Conservation (phyloP, 1,140 invertebrate species). For the Drosophila sp. region DNA sequence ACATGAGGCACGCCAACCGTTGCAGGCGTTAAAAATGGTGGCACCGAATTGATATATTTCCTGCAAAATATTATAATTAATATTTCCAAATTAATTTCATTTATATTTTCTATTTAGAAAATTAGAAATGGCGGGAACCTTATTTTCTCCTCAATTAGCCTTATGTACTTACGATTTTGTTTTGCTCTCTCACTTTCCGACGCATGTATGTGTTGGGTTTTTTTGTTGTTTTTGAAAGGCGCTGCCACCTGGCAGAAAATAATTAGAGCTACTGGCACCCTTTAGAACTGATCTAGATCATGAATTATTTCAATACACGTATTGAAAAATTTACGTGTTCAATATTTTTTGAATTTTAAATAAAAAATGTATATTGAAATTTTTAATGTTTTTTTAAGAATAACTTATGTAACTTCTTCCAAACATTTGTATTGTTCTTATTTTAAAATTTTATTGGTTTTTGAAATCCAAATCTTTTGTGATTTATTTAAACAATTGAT, state of each 20-base stretch:
- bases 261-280: not conserved
- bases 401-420: too few relatives aligned
- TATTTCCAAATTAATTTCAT: not conserved
- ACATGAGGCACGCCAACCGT: constrained; percentile 24
- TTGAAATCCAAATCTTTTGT: too few relatives aligned
- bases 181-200: constrained; percentile 49
- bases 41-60: not conserved
- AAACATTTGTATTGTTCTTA: too few relatives aligned
- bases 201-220: not conserved
- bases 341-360: too few relatives aligned
- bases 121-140: constrained; percentile 36
- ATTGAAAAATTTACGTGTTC: too few relatives aligned
- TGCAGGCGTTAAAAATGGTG: constrained; percentile 11
- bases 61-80: not conserved
- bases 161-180: constrained; percentile 51
- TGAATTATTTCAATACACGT: too few relatives aligned
- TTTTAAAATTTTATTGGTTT: too few relatives aligned
- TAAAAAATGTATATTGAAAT: too few relatives aligned
- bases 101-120: constrained; percentile 21
- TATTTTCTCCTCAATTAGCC: constrained; percentile 43
- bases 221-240: not conserved
- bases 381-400: too few relatives aligned
- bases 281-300: too few relatives aligned
- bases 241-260: not conserved
- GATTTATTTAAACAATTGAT: too few relatives aligned